Percentiles rank a stretch among this genome's conserved stretches.
Conservation (phyloP, 2,797 vertebrate species). For the Danio tinwini region DNA sequence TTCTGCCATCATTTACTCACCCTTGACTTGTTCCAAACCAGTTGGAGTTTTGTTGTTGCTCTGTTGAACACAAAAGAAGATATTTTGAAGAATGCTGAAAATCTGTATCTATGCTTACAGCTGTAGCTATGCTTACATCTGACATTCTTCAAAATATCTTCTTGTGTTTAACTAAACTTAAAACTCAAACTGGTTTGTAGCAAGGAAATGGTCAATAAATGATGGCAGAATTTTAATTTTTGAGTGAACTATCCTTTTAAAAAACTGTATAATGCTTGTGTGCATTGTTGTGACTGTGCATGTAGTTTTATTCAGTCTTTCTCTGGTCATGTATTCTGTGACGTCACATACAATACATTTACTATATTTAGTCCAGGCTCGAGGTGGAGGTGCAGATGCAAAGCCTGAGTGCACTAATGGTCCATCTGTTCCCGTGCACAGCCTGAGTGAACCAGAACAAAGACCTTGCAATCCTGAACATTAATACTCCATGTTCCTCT, state of each 20-base stretch:
- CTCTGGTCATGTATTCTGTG: not conserved
- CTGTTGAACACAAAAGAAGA: no score
- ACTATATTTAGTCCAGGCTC: constrained; percentile 38
- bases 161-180: no score
- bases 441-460: constrained; percentile 23
- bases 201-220: no score
- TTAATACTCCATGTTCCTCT: constrained; percentile 2
- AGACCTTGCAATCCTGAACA: constrained; percentile 1
- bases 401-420: constrained; percentile 49
- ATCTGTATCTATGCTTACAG: not conserved
- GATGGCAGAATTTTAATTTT: no score
- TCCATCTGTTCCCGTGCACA: constrained; percentile 39
- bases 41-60: no score
- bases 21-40: no score
- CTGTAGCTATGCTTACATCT: no score
- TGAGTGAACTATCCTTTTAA: no score
- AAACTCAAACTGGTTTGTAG: no score
- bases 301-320: not conserved
- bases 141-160: no score
- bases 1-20: no score
- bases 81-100: no score
- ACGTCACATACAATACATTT: constrained; percentile 14
- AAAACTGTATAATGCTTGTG: not conserved
- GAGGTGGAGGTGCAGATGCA: constrained; percentile 25
- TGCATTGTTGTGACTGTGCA: not conserved